Evolutionary conservation across 2,888 invertebrate species (phyloP).

Genomic region (Gibbula magus): DNA sequence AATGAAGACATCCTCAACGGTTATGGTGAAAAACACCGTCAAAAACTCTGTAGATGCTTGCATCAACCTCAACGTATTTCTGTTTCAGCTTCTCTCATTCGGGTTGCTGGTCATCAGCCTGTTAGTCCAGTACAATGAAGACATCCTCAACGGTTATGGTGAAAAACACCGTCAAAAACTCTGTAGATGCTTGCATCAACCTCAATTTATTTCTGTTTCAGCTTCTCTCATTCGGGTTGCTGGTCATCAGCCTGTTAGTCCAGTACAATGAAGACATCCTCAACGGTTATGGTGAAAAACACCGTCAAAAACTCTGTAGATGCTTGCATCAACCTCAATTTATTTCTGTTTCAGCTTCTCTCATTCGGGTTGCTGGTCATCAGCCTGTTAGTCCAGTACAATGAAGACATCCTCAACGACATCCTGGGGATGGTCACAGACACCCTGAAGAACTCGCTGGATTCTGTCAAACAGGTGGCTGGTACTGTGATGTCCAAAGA

Average conservation of each 20-base stretch:
- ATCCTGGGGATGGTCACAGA: neutral
- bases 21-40: no score
- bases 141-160: neutral
- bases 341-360: conserved; percentile 4
- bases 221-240: no score
- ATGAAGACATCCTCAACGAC: neutral
- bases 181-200: no score
- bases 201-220: no score
- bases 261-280: neutral
- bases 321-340: no score
- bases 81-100: neutral
- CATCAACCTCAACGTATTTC: no score
- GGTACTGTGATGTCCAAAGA: neutral
- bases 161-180: no score
- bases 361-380: neutral
- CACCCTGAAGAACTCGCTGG: neutral
- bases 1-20: no score
- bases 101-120: neutral
- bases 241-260: neutral
- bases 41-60: no score
- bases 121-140: neutral
- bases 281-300: no score
- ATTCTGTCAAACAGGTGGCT: neutral
- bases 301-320: no score
- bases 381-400: neutral